phyloP scores from a whole-genome alignment of 2,113 vertebrate genomes.

The Antechinus stuartii region DNA sequence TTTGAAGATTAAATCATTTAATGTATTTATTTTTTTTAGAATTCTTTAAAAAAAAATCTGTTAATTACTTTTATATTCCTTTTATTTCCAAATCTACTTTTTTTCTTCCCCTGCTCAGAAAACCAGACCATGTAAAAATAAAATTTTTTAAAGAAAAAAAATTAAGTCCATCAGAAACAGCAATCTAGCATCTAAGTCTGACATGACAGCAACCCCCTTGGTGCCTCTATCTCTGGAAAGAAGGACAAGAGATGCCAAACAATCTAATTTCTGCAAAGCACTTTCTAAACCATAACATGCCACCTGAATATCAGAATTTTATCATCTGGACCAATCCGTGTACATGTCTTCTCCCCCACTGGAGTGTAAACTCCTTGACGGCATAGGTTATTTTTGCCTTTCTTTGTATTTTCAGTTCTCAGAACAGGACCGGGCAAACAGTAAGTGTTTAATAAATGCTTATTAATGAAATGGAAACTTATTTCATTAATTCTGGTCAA shows the following conservation, averaged over 20 bases:
- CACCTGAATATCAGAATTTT: not conserved
- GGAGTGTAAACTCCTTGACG: not conserved
- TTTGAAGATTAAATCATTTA: too few relatives aligned
- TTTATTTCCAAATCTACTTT: too few relatives aligned
- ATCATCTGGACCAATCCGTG: not conserved
- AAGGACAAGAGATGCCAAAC: not conserved
- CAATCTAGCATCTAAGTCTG: not conserved
- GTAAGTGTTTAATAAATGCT: too few relatives aligned
- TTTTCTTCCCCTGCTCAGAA: not conserved
- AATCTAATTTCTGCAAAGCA: not conserved
- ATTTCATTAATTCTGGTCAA: not conserved
- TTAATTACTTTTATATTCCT: too few relatives aligned
- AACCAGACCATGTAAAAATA: not conserved
- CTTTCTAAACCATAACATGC: not conserved
- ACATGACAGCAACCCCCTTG: not conserved
- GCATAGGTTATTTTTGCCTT: not conserved
- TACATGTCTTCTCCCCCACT: not conserved
- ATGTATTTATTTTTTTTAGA: too few relatives aligned
- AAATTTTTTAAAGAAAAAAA: not conserved
- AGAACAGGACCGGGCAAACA: too few relatives aligned
- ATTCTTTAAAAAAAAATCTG: too few relatives aligned
- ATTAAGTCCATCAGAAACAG: not conserved
- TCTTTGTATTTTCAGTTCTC: not conserved
- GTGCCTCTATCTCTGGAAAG: not conserved
- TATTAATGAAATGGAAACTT: not conserved